Percentiles rank a stretch among this genome's conserved stretches.
Evolutionary conservation across 2,888 invertebrate species (phyloP).

Genomic region (Drosophila suboccidentalis): DNA sequence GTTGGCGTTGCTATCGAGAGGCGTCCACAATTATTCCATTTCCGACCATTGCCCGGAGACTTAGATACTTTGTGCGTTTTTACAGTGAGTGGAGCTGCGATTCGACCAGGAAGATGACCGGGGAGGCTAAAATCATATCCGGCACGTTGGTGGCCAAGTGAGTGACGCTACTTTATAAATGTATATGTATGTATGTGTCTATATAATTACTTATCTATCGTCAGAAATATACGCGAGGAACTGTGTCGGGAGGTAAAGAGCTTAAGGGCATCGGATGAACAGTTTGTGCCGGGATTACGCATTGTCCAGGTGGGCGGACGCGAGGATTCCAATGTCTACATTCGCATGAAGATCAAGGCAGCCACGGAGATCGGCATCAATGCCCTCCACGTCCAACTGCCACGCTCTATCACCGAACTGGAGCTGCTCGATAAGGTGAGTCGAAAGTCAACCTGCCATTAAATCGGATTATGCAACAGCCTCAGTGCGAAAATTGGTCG

Average conservation of each 20-base stretch:
- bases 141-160: constrained; percentile 91
- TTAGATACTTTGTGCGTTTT: constrained; percentile 47
- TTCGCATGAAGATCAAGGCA: constrained; percentile 97
- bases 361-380: constrained; percentile 95
- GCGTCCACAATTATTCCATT: background rate
- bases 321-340: constrained; percentile 99
- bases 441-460: constrained; percentile 10
- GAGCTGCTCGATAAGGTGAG: constrained; percentile 86
- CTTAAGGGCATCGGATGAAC: constrained; percentile 87
- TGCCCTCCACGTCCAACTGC: constrained; percentile 92
- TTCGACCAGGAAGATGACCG: constrained; percentile 68
- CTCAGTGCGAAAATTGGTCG: background rate
- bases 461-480: constrained; percentile 19
- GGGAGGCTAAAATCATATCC: constrained; percentile 87
- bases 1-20: constrained; percentile 54
- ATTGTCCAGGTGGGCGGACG: constrained; percentile 98
- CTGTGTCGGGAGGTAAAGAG: constrained; percentile 89
- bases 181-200: background rate
- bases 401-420: constrained; percentile 92
- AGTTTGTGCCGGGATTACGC: constrained; percentile 92
- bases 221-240: constrained; percentile 90
- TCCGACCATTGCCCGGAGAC: constrained; percentile 25
- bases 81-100: constrained; percentile 52
- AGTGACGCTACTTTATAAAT: constrained; percentile 65
- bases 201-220: background rate